A percentile compares a stretch with the other conserved stretches of the same genome.
phyloP scores from a whole-genome alignment of 1,140 invertebrate species.

The Trichomalopsis sarcophagae region DNA sequence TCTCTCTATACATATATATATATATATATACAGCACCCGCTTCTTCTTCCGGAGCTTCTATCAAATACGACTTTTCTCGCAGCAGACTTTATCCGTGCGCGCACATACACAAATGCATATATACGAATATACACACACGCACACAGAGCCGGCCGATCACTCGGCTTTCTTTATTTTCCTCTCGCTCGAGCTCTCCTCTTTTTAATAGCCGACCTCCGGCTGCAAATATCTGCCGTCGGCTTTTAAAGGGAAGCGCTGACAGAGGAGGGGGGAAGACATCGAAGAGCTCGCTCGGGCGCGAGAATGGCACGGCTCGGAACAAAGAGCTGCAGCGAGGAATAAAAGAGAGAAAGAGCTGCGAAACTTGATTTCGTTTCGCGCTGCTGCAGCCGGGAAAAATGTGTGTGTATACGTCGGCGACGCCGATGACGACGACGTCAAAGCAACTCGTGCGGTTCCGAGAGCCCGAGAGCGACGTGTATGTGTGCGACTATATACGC shows the following conservation, averaged over 20 bases:
- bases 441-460: constrained; percentile 45
- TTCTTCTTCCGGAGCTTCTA: neutral
- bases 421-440: neutral
- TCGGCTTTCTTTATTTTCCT: neutral
- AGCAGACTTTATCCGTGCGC: neutral
- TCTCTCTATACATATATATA: too few species aligned
- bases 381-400: neutral
- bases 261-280: constrained; percentile 1
- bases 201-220: constrained; percentile 45
- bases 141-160: neutral
- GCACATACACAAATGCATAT: neutral
- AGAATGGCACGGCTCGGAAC: neutral
- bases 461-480: neutral
- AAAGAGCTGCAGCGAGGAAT: neutral
- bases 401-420: neutral
- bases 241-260: constrained; percentile 10
- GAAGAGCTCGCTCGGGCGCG: constrained; percentile 21
- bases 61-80: neutral
- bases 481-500: constrained; percentile 1
- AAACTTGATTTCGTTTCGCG: constrained; percentile 39
- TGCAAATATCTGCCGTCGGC: constrained; percentile 11
- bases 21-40: too few species aligned
- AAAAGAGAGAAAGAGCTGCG: constrained; percentile 12
- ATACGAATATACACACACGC: neutral
- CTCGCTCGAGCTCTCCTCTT: constrained; percentile 40